Evolutionary conservation across 2,797 vertebrate species (phyloP), one percentile per base, ranked within the genome.

Genomic region (Spatula versicolor): DNA sequence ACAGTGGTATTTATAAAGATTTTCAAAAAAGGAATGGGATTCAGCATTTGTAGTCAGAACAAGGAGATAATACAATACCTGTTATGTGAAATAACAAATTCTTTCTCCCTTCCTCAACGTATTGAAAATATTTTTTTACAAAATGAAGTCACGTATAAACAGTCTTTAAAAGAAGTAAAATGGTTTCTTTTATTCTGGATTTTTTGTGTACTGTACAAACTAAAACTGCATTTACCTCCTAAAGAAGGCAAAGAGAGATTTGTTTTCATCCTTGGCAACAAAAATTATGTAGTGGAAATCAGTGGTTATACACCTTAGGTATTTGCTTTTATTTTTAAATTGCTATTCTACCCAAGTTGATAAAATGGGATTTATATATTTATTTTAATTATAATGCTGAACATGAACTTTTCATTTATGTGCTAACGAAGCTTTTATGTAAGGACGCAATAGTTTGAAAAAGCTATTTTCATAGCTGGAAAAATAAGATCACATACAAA

Each of bases 1-100:
- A 92, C 9, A 18, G 55, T 74, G 66, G 50, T 81, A 92, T 90
- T 96, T 91, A 81, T 28, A 88, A 93, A 91, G 55, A 69, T 77
- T 58, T 92, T 19, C 72, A 86, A 74, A 76, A 23, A 55, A 4
- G 30, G 41, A 86, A 63, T 13, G 18, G 39, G 55, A 86, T 88
- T 90, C 83, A 92, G 46, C 19, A 90, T 63, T 88, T 82, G 21
- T 46, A 75, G 56, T 71, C 46, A 63, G 59, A 95, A 66, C 31
- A 82, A 82, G 4, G 22, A 41, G 15, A 78, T 13, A 23, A 82
- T 33, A 86, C 9, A 73, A 1, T 50, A 81, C 16, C 50, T 62
- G 52, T 37, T 64, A 85, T 72, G 30, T 37, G 33, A 92, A 95
- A 75, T 64, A 90, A 83, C 1, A 28, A 62, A 52, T 45, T 48